Conservation (phyloP, 2,888 invertebrate species). For the Smittia sp. region DNA sequence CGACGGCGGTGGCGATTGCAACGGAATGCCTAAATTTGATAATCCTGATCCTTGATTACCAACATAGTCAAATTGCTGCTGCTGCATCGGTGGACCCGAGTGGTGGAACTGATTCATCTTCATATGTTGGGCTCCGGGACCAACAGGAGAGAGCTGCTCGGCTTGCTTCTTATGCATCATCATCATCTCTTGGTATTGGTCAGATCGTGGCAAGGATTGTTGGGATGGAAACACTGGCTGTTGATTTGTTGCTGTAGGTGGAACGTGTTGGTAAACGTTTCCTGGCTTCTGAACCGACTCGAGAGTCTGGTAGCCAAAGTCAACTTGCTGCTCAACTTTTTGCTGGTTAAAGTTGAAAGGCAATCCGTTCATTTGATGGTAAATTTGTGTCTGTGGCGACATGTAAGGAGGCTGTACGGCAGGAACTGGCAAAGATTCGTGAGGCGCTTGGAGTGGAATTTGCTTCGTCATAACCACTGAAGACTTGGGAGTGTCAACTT, state of each 20-base stretch:
- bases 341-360: slow-evolving; percentile 43
- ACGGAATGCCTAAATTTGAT: slow-evolving; percentile 48
- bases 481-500: slow-evolving; percentile 41
- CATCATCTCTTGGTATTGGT: slow-evolving; percentile 29
- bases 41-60: slow-evolving; percentile 49
- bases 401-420: slow-evolving; percentile 50
- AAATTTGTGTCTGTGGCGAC: slow-evolving; percentile 47
- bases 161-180: slow-evolving; percentile 43
- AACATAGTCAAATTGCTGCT: slow-evolving; percentile 46
- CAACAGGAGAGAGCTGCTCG: slow-evolving; percentile 45
- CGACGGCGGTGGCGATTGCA: slow-evolving; percentile 42
- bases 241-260: slow-evolving; percentile 47
- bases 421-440: slow-evolving; percentile 53
- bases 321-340: slow-evolving; percentile 48
- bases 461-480: slow-evolving; percentile 44
- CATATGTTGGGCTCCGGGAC: slow-evolving; percentile 48
- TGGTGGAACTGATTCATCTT: slow-evolving; percentile 44
- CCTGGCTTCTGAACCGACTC: slow-evolving; percentile 37
- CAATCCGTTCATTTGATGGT: slow-evolving; percentile 48
- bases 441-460: slow-evolving; percentile 48
- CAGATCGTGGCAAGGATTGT: slow-evolving; percentile 42
- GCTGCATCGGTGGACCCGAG: neutral
- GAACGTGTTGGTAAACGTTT: slow-evolving; percentile 44
- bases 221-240: slow-evolving; percentile 51
- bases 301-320: slow-evolving; percentile 24